Evolutionary conservation across 1,140 invertebrate genomes (phyloP).

Genomic region (Brachionus calyciflorus): DNA sequence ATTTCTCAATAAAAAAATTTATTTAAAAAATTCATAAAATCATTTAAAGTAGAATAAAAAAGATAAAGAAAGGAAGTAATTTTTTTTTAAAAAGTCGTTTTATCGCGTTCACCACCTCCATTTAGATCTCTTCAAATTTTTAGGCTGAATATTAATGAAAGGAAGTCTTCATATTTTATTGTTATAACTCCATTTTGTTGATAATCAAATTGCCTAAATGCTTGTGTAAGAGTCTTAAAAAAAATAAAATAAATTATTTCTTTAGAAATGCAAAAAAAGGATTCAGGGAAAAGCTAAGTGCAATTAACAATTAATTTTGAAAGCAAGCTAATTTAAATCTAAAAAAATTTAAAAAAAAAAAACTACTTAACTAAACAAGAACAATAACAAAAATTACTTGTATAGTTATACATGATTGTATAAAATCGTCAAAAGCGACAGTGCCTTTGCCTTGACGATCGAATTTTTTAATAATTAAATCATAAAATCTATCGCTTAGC

Average conservation of each 20-base stretch:
- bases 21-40: too few species aligned
- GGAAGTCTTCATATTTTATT: conserved; percentile 94
- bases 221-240: conserved; percentile 80
- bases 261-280: too few species aligned
- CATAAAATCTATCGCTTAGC: conserved; percentile 77
- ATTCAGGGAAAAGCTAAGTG: too few species aligned
- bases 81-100: too few species aligned
- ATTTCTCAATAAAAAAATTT: too few species aligned
- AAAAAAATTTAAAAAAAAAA: neutral
- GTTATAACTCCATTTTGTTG: conserved; percentile 91
- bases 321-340: neutral
- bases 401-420: conserved; percentile 87
- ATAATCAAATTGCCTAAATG: conserved; percentile 83
- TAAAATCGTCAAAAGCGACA: conserved; percentile 97
- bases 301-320: too few species aligned
- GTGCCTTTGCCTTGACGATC: conserved; percentile 83
- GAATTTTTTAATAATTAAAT: conserved; percentile 83
- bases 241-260: conserved; percentile 50
- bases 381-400: conserved; percentile 70
- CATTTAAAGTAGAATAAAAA: too few species aligned
- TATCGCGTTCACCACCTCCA: too few species aligned
- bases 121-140: conserved; percentile 77
- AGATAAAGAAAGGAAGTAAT: too few species aligned
- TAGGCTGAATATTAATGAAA: conserved; percentile 87
- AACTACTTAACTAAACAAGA: neutral